Evolutionary conservation across 1,140 invertebrate species (phyloP), one percentile per base, ranked within the genome.

Genomic region (Platorchestia sp.): DNA sequence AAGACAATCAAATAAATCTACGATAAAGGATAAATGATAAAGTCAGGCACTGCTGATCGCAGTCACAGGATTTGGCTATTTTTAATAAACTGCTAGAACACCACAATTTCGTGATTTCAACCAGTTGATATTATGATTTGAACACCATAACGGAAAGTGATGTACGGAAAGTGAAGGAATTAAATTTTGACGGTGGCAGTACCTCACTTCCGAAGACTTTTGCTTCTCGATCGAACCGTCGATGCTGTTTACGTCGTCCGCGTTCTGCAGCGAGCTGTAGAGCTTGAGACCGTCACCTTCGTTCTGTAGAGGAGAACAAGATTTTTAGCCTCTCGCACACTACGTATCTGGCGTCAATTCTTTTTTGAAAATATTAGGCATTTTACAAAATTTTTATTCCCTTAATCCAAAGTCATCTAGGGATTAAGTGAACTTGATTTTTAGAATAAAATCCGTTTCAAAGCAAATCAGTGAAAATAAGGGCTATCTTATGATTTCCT

Each of bases 201-300:
- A 93, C 91, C 91, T 93, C 6, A 47, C 44, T 93, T 93, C 45
- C 10, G 43, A 44, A 45, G 91, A 41, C 10, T 93, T 45, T 47
- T 44, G 44, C 45, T 93, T 93, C 7, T 93, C 43, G 5, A 5
- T 44, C 3, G 43, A 40, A 42, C 41, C 43, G 91, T 93, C 91
- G 91, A 93, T 47, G 43, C 10, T 45, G 91, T 93, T 93, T 3
- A 7, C 45, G 7, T 45, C 45, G 40, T 93, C 91, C 36, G 91
- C 19, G 7, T 44, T 44, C 91, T 93, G 91, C 45, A 93, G n/a
- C 3, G 91, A 45, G 45, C 45, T 47, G 91, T 93, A 93, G 41
- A 93, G 45, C 91, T 93, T 93, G 6, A 93, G 91, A 14, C 91
- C 91, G 45, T 93, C 91, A 40, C 91, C 91, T 40, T 93, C 45